A percentile compares a stretch with the other conserved stretches of the same genome.
Evolutionary conservation across 2,113 vertebrate genomes (phyloP).

Genomic region (Gopherus evgoodei): DNA sequence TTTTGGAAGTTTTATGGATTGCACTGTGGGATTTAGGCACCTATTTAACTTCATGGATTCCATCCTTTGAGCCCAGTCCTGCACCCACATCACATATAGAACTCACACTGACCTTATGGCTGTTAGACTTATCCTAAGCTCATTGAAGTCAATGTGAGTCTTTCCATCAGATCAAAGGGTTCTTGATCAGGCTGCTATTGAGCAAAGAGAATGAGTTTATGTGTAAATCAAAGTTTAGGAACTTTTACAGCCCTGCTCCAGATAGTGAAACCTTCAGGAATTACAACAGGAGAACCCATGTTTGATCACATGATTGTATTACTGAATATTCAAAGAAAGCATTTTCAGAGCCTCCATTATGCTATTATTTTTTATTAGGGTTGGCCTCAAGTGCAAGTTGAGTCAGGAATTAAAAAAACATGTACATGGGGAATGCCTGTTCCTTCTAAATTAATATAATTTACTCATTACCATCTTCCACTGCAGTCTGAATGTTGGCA

Average conservation of each 20-base stretch:
- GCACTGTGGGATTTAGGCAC: background rate
- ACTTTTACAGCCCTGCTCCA: background rate
- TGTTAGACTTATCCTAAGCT: background rate
- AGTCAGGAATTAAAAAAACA: constrained; percentile 30
- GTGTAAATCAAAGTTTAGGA: background rate
- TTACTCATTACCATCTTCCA: constrained; percentile 36
- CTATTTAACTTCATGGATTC: background rate
- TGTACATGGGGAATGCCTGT: background rate
- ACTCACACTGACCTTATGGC: background rate
- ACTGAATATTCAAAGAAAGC: background rate
- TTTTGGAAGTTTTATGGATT: background rate
- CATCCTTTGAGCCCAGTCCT: background rate
- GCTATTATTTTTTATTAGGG: constrained; percentile 43
- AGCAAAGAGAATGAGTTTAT: background rate
- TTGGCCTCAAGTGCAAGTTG: background rate
- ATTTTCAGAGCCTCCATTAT: constrained; percentile 7
- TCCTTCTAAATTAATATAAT: constrained; percentile 38
- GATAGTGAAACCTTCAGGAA: background rate
- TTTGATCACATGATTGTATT: background rate
- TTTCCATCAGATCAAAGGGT: background rate
- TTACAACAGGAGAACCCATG: accelerated
- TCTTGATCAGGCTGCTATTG: background rate
- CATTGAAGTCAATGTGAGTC: background rate
- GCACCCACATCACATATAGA: background rate
- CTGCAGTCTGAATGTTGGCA: background rate